Conservation (phyloP, 2,113 vertebrate species). For the Dromas ardeola region DNA sequence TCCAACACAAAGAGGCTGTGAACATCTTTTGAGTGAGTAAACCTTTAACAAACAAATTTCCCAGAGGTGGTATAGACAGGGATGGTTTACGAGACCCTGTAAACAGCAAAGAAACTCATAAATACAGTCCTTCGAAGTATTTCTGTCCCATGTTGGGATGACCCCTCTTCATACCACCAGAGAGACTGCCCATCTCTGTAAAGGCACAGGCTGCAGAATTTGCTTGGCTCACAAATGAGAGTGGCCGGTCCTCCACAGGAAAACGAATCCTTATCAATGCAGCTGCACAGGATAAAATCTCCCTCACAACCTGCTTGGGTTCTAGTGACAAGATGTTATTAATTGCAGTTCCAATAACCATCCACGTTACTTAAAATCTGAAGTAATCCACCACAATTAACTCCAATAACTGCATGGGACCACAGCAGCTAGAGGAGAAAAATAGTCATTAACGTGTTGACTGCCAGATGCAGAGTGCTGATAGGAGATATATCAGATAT, state of each 20-base stretch:
- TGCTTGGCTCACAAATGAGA: neutral
- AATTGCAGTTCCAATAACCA: constrained; percentile 9
- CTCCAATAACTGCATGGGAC: neutral
- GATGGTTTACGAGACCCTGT: neutral
- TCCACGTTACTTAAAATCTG: neutral
- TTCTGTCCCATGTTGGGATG: neutral
- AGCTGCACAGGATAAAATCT: constrained; percentile 34
- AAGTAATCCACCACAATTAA: constrained; percentile 31
- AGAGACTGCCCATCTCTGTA: neutral
- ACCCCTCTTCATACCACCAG: neutral
- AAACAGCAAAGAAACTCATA: constrained; percentile 18
- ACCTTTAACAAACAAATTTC: constrained; percentile 11
- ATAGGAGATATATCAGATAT: constrained; percentile 29
- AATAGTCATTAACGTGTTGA: constrained; percentile 35
- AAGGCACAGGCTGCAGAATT: neutral
- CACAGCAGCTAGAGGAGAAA: constrained; percentile 23
- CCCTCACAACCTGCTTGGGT: neutral
- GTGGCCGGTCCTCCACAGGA: neutral
- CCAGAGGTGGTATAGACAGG: neutral
- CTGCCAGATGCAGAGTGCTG: constrained; percentile 43
- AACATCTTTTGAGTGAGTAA: neutral
- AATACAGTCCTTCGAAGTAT: neutral
- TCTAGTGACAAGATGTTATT: constrained; percentile 1
- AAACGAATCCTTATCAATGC: neutral
- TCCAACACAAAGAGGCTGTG: neutral